phyloP scores from a whole-genome alignment of 92 coral and sea anemone species.

The Palythoa grandiflora region DNA sequence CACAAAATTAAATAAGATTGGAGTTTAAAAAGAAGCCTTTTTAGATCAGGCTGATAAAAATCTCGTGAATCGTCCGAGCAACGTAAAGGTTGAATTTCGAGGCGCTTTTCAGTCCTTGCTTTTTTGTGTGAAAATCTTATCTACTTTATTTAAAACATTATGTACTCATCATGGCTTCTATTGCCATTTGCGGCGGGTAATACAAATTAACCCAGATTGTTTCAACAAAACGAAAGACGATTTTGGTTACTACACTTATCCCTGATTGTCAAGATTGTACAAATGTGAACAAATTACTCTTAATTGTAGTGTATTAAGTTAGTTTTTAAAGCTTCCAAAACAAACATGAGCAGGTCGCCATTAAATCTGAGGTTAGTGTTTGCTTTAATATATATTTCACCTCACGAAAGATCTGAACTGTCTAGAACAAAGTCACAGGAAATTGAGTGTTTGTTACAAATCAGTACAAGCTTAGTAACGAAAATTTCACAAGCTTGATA shows the following conservation, averaged over 20 bases:
- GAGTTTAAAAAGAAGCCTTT: neutral
- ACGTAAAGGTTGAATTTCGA: neutral
- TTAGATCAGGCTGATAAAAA: neutral
- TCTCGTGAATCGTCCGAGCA: neutral
- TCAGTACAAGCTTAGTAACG: neutral
- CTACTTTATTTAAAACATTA: neutral
- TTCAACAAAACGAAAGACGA: neutral
- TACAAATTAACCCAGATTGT: neutral
- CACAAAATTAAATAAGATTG: neutral
- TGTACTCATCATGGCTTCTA: neutral
- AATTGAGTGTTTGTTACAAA: constrained; percentile 4
- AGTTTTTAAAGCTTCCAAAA: constrained; percentile 16
- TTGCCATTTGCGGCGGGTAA: neutral
- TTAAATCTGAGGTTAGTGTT: constrained; percentile 26
- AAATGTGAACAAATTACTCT: constrained; percentile 29
- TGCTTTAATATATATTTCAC: constrained; percentile 2
- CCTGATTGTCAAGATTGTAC: neutral
- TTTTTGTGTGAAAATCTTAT: neutral
- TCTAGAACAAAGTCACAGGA: constrained; percentile 28
- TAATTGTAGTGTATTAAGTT: constrained; percentile 25
- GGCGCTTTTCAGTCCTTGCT: neutral
- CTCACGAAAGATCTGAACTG: neutral
- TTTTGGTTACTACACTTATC: neutral
- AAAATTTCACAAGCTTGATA: constrained; percentile 7
- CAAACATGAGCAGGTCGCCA: constrained; percentile 25